phyloP scores from a whole-genome alignment of 92 coral and sea anemone species.

The Palythoa grandis region DNA sequence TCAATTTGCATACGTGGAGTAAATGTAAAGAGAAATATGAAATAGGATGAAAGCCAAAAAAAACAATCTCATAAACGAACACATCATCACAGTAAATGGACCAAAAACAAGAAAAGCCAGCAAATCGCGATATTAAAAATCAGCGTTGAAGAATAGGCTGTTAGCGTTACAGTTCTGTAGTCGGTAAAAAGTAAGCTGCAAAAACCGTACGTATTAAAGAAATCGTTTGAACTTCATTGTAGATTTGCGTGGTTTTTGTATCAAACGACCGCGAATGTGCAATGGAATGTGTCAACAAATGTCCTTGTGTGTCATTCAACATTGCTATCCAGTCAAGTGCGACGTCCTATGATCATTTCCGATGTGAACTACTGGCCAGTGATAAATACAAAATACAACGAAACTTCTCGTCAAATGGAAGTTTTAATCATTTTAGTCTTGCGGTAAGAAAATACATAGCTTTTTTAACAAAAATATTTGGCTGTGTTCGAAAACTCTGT shows the following conservation, averaged over 20 bases:
- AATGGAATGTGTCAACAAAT: background rate
- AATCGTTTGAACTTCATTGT: background rate
- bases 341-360: background rate
- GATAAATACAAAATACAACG: background rate
- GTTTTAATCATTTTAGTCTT: conserved; percentile 2
- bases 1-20: too few species aligned
- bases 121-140: too few species aligned
- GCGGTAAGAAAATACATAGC: background rate
- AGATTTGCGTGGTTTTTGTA: background rate
- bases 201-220: too few species aligned
- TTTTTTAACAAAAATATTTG: background rate
- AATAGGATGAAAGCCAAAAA: too few species aligned
- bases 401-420: background rate
- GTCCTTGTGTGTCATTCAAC: conserved; percentile 10
- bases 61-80: too few species aligned
- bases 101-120: too few species aligned
- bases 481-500: too few species aligned
- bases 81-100: too few species aligned
- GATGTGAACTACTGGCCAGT: background rate
- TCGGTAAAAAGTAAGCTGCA: too few species aligned
- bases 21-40: too few species aligned
- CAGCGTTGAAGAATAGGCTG: too few species aligned
- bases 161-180: too few species aligned
- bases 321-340: background rate
- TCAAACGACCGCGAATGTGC: background rate